Percentiles rank a stretch among this genome's conserved stretches.
These are phyloP conservation scores for Gobiocypris rarus DNA, from an alignment of 2,113 vertebrate species.

Conservation along the genomic window DNA sequence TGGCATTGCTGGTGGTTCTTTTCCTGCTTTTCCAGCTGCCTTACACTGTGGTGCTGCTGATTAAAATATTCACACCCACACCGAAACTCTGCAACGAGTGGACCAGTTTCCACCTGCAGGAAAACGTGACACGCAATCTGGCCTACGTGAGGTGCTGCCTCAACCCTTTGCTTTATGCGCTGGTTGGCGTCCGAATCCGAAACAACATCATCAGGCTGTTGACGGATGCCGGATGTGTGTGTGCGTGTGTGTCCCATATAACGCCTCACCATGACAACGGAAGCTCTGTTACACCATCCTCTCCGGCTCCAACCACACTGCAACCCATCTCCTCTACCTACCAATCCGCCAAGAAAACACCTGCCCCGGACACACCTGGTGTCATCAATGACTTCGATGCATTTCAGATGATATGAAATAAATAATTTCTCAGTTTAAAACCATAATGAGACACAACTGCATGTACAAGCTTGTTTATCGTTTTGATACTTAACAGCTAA, in stretches of 20 bases:
- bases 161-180: slow-evolving; percentile 90
- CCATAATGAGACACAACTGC: too few species aligned
- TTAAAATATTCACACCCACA: slow-evolving; percentile 74
- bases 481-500: too few species aligned
- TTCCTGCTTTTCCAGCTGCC: slow-evolving; percentile 90
- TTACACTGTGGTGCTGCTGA: slow-evolving; percentile 81
- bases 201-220: slow-evolving; percentile 80
- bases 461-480: too few species aligned
- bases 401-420: too few species aligned
- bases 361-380: background rate
- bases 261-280: background rate
- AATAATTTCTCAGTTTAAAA: too few species aligned
- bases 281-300: slow-evolving; percentile 49
- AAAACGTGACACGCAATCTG: slow-evolving; percentile 84
- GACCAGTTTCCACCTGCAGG: slow-evolving; percentile 72
- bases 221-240: slow-evolving; percentile 61
- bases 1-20: slow-evolving; percentile 83
- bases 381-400: background rate
- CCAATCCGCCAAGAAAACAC: too few species aligned
- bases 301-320: too few species aligned
- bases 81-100: slow-evolving; percentile 70
- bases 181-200: slow-evolving; percentile 88
- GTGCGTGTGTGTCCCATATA: rapidly evolving
- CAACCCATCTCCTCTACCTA: background rate
- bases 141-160: slow-evolving; percentile 89